phyloP scores from a whole-genome alignment of 2,797 vertebrate genomes.

The Falco concolor region DNA sequence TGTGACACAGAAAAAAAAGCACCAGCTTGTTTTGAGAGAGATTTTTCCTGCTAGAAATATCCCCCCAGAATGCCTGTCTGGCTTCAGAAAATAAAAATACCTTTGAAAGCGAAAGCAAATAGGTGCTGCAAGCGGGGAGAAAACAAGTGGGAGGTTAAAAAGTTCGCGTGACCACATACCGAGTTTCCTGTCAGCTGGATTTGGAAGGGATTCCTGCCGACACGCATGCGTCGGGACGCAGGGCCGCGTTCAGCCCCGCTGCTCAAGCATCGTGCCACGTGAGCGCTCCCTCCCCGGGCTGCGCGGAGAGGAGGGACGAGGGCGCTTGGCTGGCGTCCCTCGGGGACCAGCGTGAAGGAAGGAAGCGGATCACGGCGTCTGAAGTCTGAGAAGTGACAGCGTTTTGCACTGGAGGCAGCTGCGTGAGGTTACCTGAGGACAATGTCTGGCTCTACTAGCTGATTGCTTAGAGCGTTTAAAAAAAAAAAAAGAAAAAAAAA shows the following conservation, averaged over 20 bases:
- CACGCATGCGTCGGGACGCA: fast-evolving
- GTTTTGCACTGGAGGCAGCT: conserved; percentile 54
- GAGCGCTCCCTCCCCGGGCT: background rate
- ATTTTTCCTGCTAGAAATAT: background rate
- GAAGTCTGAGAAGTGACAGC: conserved; percentile 57
- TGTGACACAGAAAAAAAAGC: background rate
- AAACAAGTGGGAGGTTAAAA: background rate
- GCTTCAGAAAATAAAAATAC: background rate
- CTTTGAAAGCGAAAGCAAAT: background rate
- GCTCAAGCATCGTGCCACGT: background rate
- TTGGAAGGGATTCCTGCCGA: background rate
- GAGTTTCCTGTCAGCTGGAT: fast-evolving
- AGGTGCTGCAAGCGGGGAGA: background rate
- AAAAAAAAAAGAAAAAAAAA: background rate
- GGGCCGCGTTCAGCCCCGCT: background rate
- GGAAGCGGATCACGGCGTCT: conserved; percentile 13
- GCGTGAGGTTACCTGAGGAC: conserved; percentile 66
- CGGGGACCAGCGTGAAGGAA: background rate
- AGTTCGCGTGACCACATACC: background rate
- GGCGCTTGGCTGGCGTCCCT: background rate
- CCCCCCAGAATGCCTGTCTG: background rate
- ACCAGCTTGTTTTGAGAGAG: background rate
- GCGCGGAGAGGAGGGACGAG: background rate
- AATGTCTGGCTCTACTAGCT: conserved; percentile 49
- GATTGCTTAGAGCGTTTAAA: conserved; percentile 11